phyloP scores from a whole-genome alignment of 2,113 vertebrate genomes.

The Spermophilus dauricus region DNA sequence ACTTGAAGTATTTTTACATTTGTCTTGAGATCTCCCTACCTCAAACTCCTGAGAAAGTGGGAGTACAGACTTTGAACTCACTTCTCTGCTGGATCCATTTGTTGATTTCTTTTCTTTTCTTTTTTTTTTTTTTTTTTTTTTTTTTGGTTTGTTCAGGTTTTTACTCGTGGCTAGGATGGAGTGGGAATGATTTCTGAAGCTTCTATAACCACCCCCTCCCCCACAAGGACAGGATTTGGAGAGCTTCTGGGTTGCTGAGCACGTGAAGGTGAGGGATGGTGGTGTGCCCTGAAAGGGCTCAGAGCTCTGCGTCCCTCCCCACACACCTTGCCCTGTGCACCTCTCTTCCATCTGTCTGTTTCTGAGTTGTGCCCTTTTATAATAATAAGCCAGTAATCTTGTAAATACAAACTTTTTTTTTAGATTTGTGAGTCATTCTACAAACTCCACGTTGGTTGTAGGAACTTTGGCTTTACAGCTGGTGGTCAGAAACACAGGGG shows the following conservation, averaged over 20 bases:
- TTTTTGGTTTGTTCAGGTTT: neutral
- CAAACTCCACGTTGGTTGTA: neutral
- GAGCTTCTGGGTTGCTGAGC: neutral
- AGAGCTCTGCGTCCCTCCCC: neutral
- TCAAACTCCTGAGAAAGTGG: no score
- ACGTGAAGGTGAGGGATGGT: neutral
- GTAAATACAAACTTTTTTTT: neutral
- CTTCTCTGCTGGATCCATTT: neutral
- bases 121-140: neutral
- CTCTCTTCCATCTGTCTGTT: neutral
- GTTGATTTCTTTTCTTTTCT: neutral
- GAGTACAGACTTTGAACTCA: neutral
- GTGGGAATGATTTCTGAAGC: neutral
- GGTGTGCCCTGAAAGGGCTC: neutral
- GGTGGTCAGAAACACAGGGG: neutral
- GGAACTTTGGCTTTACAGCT: neutral
- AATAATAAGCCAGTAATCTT: neutral
- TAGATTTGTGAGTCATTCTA: neutral
- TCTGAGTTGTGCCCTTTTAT: neutral
- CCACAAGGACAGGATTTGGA: neutral
- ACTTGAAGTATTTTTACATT: no score
- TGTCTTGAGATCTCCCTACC: no score
- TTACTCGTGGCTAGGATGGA: no score
- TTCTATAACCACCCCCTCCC: neutral
- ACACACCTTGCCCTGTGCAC: neutral